Evolutionary conservation across 2,113 vertebrate genomes (phyloP).

Genomic region (Heterotis niloticus): DNA sequence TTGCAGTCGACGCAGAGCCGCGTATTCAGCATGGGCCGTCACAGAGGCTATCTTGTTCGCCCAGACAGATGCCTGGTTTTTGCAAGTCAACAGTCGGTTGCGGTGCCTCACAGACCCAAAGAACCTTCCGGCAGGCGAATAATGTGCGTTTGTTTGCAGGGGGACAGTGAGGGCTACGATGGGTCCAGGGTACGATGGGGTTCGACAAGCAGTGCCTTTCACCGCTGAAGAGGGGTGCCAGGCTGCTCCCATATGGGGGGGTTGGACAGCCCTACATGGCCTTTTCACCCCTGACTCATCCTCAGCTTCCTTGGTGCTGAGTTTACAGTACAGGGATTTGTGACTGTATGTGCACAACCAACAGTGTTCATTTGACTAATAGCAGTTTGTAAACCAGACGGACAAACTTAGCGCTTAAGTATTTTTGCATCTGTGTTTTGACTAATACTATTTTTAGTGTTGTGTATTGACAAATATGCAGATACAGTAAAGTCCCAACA

Average conservation of each 20-base stretch:
- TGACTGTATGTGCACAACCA: too few species aligned
- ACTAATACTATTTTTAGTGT: too few species aligned
- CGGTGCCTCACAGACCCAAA: conserved; percentile 28
- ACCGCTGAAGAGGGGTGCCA: conserved; percentile 2
- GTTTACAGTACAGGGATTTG: background rate
- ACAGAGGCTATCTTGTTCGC: too few species aligned
- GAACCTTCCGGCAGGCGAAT: conserved; percentile 44
- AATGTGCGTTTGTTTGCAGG: conserved; percentile 48
- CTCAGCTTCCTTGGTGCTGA: background rate
- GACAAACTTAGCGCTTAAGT: too few species aligned
- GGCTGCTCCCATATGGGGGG: conserved; percentile 5
- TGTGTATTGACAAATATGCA: too few species aligned
- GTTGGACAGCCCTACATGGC: background rate
- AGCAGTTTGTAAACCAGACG: too few species aligned
- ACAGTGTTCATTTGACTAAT: too few species aligned
- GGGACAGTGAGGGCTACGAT: conserved; percentile 32
- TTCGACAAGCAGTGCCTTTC: conserved; percentile 38
- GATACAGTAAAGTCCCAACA: too few species aligned
- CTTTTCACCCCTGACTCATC: background rate
- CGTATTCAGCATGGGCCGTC: too few species aligned
- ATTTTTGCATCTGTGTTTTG: too few species aligned
- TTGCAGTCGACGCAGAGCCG: too few species aligned
- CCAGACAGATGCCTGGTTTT: conserved; percentile 8
- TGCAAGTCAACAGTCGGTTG: conserved; percentile 33
- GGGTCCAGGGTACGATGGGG: conserved; percentile 49